Conservation (phyloP, 2,888 invertebrate genomes). For the Microctonus hyperodae region DNA sequence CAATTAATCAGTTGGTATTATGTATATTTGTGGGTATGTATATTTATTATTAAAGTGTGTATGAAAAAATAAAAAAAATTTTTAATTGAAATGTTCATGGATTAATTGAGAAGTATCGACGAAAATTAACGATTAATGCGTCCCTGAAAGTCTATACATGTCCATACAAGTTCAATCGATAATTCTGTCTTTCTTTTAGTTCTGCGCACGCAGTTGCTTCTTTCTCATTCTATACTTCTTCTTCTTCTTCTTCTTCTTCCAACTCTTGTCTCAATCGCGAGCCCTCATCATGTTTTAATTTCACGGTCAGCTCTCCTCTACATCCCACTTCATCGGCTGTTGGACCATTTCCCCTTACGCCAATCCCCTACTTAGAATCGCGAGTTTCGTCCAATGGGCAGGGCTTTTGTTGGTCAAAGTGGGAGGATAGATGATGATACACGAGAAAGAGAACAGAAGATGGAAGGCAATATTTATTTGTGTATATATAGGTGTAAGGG, state of each 20-base stretch:
- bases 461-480: background rate
- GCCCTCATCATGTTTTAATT: slow-evolving; percentile 58
- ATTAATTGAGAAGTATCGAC: background rate
- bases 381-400: slow-evolving; percentile 27
- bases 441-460: slow-evolving; percentile 31
- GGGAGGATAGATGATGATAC: slow-evolving; percentile 11
- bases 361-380: slow-evolving; percentile 23
- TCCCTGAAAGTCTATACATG: slow-evolving; percentile 39
- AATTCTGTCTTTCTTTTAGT: slow-evolving; percentile 13
- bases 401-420: slow-evolving; percentile 15
- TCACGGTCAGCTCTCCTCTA: slow-evolving; percentile 52
- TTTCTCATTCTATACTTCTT: slow-evolving; percentile 39
- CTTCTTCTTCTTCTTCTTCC: slow-evolving; percentile 37
- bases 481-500: slow-evolving; percentile 20
- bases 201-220: slow-evolving; percentile 40
- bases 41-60: too few species aligned
- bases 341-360: slow-evolving; percentile 33
- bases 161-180: slow-evolving; percentile 26
- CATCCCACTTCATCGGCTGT: slow-evolving; percentile 27
- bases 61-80: background rate
- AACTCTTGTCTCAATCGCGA: slow-evolving; percentile 54
- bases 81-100: background rate
- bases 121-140: slow-evolving; percentile 37
- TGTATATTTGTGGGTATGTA: background rate
- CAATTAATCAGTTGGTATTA: background rate